These are phyloP conservation scores for Malurus splendens DNA, from an alignment of 2,797 vertebrate species.

Conservation along the genomic window DNA sequence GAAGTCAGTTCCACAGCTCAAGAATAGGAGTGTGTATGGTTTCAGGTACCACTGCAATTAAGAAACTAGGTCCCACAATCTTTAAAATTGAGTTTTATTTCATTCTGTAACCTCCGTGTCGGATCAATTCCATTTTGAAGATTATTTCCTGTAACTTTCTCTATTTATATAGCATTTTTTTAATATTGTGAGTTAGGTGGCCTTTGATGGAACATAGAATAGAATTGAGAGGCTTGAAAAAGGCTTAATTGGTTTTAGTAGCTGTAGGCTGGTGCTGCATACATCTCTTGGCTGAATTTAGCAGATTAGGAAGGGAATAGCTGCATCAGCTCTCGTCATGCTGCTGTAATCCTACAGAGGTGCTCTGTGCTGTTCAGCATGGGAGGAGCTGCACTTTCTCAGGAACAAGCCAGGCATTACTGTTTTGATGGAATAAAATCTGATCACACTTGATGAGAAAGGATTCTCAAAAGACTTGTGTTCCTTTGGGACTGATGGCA, in stretches of 20 bases:
- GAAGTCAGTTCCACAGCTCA: background rate
- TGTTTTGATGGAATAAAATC: background rate
- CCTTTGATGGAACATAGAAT: background rate
- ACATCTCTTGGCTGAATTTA: background rate
- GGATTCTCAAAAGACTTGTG: background rate
- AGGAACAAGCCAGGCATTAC: background rate
- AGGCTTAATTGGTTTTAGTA: background rate
- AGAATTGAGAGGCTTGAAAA: background rate
- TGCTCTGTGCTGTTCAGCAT: background rate
- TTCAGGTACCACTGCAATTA: background rate
- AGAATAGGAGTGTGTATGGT: background rate
- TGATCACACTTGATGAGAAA: background rate
- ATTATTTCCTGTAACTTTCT: background rate
- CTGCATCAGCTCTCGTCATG: background rate
- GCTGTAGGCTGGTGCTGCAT: background rate
- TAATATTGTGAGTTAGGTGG: background rate
- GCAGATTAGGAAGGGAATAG: background rate
- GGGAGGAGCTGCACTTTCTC: background rate
- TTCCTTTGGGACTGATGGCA: background rate
- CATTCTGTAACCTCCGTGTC: background rate
- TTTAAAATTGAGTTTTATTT: background rate
- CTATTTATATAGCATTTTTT: background rate
- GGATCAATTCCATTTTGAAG: background rate
- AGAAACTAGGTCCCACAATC: background rate
- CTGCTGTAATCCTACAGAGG: background rate